phyloP scores from a whole-genome alignment of 2,113 vertebrate genomes.

The Notothenia coriiceps region DNA sequence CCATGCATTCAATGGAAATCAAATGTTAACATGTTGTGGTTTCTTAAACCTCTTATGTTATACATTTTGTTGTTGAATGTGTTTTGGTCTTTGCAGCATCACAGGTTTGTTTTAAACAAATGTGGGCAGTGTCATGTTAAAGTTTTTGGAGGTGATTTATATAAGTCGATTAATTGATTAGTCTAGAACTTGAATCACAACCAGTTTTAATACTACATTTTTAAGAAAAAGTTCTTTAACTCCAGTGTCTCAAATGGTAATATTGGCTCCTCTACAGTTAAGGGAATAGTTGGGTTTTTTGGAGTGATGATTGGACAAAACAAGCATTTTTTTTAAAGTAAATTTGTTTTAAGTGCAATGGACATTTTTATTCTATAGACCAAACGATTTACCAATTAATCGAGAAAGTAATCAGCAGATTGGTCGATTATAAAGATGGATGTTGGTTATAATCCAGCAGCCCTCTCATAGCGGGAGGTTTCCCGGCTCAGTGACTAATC shows the following conservation, averaged over 20 bases:
- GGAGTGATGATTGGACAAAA: neutral
- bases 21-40: neutral
- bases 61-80: neutral
- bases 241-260: neutral
- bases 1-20: neutral
- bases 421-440: neutral
- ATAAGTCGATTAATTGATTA: neutral
- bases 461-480: neutral
- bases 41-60: neutral
- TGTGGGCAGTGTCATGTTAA: neutral
- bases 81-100: neutral
- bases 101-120: neutral
- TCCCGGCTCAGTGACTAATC: constrained; percentile 64
- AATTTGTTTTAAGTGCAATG: neutral
- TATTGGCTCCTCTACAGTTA: neutral
- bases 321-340: neutral
- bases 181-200: neutral
- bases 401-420: neutral
- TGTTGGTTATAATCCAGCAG: neutral
- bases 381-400: neutral
- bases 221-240: neutral
- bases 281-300: neutral
- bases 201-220: neutral
- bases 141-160: neutral
- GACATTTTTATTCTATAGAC: neutral